Conservation (phyloP, 2,113 vertebrate species). For the Macquaria ambigua region DNA sequence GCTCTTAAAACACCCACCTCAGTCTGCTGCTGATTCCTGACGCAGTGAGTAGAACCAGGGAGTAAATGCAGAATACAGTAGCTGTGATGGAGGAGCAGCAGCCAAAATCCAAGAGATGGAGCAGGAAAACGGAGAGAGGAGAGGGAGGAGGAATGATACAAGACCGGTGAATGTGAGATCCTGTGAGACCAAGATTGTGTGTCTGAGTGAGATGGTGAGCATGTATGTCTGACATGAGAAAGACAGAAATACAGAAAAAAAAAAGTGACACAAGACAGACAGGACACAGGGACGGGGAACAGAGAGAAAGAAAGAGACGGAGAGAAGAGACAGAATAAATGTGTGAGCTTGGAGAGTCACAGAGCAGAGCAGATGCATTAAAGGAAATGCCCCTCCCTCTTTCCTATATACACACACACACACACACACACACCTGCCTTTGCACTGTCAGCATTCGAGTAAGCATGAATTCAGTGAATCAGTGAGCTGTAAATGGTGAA, state of each 20-base stretch:
- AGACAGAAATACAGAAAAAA: slow-evolving; percentile 34
- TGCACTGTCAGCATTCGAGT: slow-evolving; percentile 80
- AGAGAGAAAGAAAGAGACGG: slow-evolving; percentile 27
- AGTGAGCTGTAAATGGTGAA: slow-evolving; percentile 54
- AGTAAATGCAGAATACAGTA: slow-evolving; percentile 67
- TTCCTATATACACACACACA: slow-evolving; percentile 30
- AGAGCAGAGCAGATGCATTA: slow-evolving; percentile 80
- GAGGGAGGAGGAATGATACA: slow-evolving; percentile 54
- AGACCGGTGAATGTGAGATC: slow-evolving; percentile 64
- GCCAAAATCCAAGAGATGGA: slow-evolving; percentile 74
- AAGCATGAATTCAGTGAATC: slow-evolving; percentile 73
- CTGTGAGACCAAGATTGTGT: slow-evolving; percentile 48
- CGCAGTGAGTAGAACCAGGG: slow-evolving; percentile 71
- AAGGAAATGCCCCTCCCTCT: slow-evolving; percentile 79
- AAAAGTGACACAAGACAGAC: slow-evolving; percentile 58
- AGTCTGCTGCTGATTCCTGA: slow-evolving; percentile 79
- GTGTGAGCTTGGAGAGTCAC: slow-evolving; percentile 70
- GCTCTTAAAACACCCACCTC: slow-evolving; percentile 82
- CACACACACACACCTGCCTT: slow-evolving; percentile 47
- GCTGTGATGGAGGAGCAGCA: slow-evolving; percentile 67
- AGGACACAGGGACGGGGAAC: slow-evolving; percentile 42
- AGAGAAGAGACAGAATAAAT: slow-evolving; percentile 66
- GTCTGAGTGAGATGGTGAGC: slow-evolving; percentile 62
- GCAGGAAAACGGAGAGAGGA: slow-evolving; percentile 38
- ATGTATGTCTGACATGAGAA: slow-evolving; percentile 58